These are phyloP conservation scores for Thera britannica DNA, from an alignment of 2,888 invertebrate genomes.

Conservation along the genomic window DNA sequence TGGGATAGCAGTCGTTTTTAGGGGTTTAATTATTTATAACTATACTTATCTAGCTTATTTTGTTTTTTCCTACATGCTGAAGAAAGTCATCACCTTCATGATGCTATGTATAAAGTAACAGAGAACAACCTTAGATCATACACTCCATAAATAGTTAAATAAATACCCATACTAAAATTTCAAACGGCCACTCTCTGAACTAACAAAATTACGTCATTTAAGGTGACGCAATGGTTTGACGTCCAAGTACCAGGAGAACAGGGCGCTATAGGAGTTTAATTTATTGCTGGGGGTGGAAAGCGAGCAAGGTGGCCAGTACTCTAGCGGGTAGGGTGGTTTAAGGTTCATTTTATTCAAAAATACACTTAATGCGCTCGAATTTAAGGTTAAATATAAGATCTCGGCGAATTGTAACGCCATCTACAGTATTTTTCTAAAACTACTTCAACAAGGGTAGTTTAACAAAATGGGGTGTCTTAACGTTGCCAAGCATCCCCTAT, in stretches of 20 bases:
- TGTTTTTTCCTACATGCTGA: too few relatives aligned
- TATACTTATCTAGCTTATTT: too few relatives aligned
- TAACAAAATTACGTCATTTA: conserved; percentile 13
- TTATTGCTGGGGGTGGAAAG: not conserved
- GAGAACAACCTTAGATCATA: not conserved
- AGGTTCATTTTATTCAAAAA: conserved; percentile 5
- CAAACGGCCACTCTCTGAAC: not conserved
- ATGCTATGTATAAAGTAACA: too few relatives aligned
- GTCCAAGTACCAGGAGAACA: conserved; percentile 13
- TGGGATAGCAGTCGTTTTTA: too few relatives aligned
- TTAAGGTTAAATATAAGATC: not conserved
- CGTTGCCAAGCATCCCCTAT: not conserved
- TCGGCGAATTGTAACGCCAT: conserved; percentile 36
- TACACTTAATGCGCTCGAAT: not conserved
- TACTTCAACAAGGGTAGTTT: conserved; percentile 12
- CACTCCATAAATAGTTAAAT: not conserved
- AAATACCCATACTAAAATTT: not conserved
- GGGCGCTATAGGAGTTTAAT: not conserved
- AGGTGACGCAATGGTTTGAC: conserved; percentile 18
- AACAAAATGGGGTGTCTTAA: not conserved
- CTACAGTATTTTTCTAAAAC: conserved; percentile 30
- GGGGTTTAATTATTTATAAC: too few relatives aligned
- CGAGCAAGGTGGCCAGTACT: not conserved
- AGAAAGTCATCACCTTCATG: too few relatives aligned
- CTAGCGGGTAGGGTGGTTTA: not conserved